Evolutionary conservation across 2,797 vertebrate species (phyloP).

Genomic region (Zenarchopterus dispar): DNA sequence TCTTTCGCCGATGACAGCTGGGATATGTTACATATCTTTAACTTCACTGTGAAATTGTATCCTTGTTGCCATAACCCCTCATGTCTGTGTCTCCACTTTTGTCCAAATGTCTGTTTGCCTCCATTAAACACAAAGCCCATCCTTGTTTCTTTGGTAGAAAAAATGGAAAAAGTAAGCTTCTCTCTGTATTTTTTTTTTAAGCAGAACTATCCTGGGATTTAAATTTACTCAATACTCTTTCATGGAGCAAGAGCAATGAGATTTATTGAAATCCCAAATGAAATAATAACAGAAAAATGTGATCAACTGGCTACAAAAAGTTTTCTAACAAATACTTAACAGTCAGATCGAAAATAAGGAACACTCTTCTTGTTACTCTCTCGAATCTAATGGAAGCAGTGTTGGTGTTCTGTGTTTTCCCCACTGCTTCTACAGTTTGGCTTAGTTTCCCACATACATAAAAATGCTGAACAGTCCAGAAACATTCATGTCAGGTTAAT

Average conservation of each 20-base stretch:
- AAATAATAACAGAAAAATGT: no score
- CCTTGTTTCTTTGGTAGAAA: constrained; percentile 7
- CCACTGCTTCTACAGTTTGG: no score
- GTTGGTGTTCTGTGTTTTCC: no score
- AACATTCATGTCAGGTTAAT: no score
- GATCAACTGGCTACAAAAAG: no score
- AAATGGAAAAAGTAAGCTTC: no score
- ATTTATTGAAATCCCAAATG: neutral
- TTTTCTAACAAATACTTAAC: no score
- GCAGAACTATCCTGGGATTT: constrained; percentile 17
- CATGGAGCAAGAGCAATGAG: constrained; percentile 8
- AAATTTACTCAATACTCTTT: constrained; percentile 15
- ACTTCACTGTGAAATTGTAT: constrained; percentile 30
- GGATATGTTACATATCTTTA: constrained; percentile 54
- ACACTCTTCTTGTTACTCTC: no score
- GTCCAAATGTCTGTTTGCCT: constrained; percentile 47
- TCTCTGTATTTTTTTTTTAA: constrained; percentile 1
- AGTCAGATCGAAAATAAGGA: no score
- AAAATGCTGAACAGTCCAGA: no score
- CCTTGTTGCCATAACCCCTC: neutral
- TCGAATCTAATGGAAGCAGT: no score
- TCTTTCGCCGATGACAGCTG: constrained; percentile 36
- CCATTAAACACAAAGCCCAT: constrained; percentile 43
- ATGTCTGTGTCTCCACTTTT: constrained; percentile 44
- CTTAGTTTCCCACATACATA: no score